Percentiles rank a stretch among this genome's conserved stretches.
These are phyloP conservation scores for Nyctibius grandis DNA, from an alignment of 2,797 vertebrate genomes.

Conservation along the genomic window DNA sequence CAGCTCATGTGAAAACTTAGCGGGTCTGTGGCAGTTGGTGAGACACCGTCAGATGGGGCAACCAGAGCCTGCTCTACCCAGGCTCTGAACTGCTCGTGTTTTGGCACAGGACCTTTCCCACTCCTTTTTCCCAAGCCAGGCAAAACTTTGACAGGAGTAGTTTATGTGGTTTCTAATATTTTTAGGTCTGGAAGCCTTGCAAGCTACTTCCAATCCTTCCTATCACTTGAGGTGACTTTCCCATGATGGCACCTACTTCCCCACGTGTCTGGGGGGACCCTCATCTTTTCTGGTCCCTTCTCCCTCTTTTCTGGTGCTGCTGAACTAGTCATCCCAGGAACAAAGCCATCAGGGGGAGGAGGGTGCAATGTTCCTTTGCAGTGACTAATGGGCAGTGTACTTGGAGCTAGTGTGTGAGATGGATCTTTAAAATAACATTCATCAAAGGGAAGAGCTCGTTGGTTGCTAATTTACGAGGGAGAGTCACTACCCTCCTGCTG, in stretches of 20 bases:
- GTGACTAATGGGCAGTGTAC: conserved; percentile 20
- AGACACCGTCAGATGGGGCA: background rate
- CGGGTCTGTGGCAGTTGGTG: background rate
- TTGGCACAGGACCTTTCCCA: background rate
- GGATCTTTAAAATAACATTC: conserved; percentile 49
- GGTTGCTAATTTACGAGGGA: background rate
- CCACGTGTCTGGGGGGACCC: background rate
- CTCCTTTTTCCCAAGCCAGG: background rate
- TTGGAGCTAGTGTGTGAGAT: background rate
- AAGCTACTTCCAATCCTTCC: background rate
- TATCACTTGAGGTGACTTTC: background rate
- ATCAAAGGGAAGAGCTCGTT: conserved; percentile 21
- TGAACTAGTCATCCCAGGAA: background rate
- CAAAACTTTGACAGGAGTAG: background rate
- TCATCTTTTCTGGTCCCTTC: background rate
- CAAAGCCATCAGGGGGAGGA: background rate
- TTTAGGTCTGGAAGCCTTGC: background rate
- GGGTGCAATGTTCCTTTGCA: background rate
- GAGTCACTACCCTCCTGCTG: background rate
- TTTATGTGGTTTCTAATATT: background rate
- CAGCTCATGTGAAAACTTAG: background rate
- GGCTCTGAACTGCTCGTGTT: background rate
- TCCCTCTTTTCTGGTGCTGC: background rate
- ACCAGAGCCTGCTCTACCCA: background rate
- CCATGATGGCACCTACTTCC: background rate